phyloP scores from a whole-genome alignment of 2,888 invertebrate species.

The Eristalinus aeneus region DNA sequence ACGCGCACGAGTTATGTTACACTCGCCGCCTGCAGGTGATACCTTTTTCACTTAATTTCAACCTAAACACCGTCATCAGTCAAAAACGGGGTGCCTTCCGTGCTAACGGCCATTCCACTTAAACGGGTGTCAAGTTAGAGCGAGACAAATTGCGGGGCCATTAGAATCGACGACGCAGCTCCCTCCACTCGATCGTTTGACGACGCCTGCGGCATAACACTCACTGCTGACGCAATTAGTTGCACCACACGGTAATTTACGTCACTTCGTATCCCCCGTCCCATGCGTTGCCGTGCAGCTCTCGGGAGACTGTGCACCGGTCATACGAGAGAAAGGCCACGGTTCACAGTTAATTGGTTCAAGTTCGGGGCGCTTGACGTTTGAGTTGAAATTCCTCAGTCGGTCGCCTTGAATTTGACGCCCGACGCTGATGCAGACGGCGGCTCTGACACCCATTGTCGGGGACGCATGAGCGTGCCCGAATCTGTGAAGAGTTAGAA shows the following conservation, averaged over 20 bases:
- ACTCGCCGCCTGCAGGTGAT: conserved; percentile 55
- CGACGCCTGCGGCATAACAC: conserved; percentile 37
- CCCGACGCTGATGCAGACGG: neutral
- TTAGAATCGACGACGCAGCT: conserved; percentile 52
- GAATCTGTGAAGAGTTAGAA: conserved; percentile 46
- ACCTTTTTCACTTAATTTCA: conserved; percentile 47
- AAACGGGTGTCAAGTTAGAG: conserved; percentile 61
- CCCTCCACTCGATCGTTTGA: conserved; percentile 10
- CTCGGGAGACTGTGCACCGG: conserved; percentile 5
- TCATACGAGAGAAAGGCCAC: conserved; percentile 9
- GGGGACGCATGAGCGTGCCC: conserved; percentile 18
- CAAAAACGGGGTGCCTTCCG: conserved; percentile 25
- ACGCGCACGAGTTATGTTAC: conserved; percentile 54
- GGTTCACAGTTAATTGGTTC: conserved; percentile 65
- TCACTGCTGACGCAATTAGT: conserved; percentile 57
- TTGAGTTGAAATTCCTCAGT: neutral
- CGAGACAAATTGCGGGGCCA: conserved; percentile 64
- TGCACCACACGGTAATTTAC: conserved; percentile 66
- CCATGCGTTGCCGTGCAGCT: neutral
- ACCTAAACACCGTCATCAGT: conserved; percentile 59
- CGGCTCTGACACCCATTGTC: conserved; percentile 23
- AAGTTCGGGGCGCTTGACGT: conserved; percentile 38
- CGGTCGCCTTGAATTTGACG: neutral
- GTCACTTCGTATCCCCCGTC: neutral
- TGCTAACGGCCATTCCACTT: conserved; percentile 14